Percentiles rank a stretch among this genome's conserved stretches.
Conservation (phyloP, 2,797 vertebrate species). For the Megaceryle alcyon region DNA sequence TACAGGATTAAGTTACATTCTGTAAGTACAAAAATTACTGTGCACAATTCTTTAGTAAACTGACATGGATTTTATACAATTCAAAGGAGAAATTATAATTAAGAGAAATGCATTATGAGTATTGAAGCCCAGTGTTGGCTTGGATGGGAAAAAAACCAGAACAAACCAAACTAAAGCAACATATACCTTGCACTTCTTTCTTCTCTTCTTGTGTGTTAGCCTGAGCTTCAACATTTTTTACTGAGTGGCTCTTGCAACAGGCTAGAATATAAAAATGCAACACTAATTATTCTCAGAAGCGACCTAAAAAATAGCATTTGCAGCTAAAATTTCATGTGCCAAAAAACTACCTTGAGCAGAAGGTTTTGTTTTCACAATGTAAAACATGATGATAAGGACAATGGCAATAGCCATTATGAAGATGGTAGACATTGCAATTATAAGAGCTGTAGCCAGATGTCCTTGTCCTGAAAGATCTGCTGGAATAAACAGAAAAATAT, state of each 20-base stretch:
- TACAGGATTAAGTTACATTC: not conserved
- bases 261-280: conserved; percentile 77
- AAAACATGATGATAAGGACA: conserved; percentile 98
- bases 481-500: conserved; percentile 25
- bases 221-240: conserved; percentile 90
- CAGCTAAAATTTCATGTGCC: not conserved
- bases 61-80: not conserved
- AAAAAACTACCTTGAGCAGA: conserved; percentile 87
- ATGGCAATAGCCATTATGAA: conserved; percentile 99
- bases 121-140: not conserved
- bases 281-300: not conserved
- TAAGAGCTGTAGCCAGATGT: conserved; percentile 95
- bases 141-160: not conserved
- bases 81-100: not conserved
- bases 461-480: conserved; percentile 90
- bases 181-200: conserved; percentile 91
- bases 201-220: conserved; percentile 92
- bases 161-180: not conserved
- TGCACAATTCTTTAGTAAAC: not conserved
- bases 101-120: not conserved
- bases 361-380: conserved; percentile 95
- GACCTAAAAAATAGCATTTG: not conserved
- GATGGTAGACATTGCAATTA: conserved; percentile 99
- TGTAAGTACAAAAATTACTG: not conserved
- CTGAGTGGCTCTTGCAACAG: conserved; percentile 91